Percentiles rank a stretch among this genome's conserved stretches.
Evolutionary conservation across 1,140 invertebrate genomes (phyloP).

Genomic region (Drosophila repleta): DNA sequence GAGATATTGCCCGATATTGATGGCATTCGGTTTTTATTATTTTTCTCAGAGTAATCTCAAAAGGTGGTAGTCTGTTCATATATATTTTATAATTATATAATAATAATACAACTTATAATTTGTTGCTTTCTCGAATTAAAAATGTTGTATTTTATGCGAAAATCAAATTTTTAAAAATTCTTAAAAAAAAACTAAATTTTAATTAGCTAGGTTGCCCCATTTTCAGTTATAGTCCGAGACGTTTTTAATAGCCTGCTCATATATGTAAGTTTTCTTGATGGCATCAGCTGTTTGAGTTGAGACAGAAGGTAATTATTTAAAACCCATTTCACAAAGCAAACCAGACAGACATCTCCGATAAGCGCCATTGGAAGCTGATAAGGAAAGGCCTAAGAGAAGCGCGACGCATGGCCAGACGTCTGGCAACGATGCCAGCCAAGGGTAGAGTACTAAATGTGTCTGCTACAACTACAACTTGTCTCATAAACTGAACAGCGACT

Average conservation of each 20-base stretch:
- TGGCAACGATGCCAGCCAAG: slow-evolving; percentile 19
- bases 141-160: too few relatives aligned
- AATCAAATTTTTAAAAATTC: too few relatives aligned
- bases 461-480: slow-evolving; percentile 8
- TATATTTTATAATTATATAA: too few relatives aligned
- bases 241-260: too few relatives aligned
- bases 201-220: background rate
- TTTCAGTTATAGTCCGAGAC: background rate
- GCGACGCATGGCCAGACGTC: slow-evolving; percentile 31
- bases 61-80: too few relatives aligned
- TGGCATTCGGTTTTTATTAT: too few relatives aligned
- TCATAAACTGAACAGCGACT: background rate
- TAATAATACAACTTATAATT: too few relatives aligned
- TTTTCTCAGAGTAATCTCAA: too few relatives aligned
- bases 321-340: slow-evolving; percentile 23
- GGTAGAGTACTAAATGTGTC: background rate
- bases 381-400: slow-evolving; percentile 28
- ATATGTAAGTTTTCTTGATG: background rate
- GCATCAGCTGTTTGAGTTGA: slow-evolving; percentile 1
- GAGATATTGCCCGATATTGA: too few relatives aligned
- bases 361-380: slow-evolving; percentile 17
- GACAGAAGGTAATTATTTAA: slow-evolving; percentile 17
- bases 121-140: too few relatives aligned
- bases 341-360: slow-evolving; percentile 44
- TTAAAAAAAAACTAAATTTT: too few relatives aligned